Conservation (phyloP, 1,140 invertebrate species). For the Leptinotarsa defecta region DNA sequence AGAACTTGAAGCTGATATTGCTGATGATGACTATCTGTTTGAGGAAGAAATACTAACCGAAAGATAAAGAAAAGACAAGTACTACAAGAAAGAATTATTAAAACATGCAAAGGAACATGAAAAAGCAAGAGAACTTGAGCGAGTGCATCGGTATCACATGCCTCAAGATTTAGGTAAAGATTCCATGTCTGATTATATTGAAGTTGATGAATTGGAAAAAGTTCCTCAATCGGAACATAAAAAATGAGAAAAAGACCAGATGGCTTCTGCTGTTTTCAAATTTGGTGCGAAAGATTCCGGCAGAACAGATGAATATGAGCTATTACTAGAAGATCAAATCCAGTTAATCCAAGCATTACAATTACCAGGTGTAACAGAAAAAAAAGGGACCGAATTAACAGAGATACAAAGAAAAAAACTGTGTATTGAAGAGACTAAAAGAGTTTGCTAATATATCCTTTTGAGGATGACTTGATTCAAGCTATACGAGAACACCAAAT, state of each 20-base stretch:
- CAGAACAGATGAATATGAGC: slow-evolving; percentile 87
- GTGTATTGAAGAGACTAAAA: slow-evolving; percentile 91
- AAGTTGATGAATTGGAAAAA: slow-evolving; percentile 86
- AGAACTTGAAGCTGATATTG: slow-evolving; percentile 93
- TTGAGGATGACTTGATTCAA: slow-evolving; percentile 84
- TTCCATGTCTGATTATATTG: slow-evolving; percentile 76
- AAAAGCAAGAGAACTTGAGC: slow-evolving; percentile 87
- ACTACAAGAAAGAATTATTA: slow-evolving; percentile 91
- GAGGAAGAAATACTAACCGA: slow-evolving; percentile 84
- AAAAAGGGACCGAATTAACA: slow-evolving; percentile 63
- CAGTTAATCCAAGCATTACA: slow-evolving; percentile 95
- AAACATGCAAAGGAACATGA: slow-evolving; percentile 94
- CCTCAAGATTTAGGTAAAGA: slow-evolving; percentile 77
- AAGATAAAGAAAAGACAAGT: slow-evolving; percentile 79
- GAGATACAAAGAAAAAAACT: slow-evolving; percentile 77
- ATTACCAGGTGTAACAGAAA: slow-evolving; percentile 71
- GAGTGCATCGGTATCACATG: slow-evolving; percentile 92
- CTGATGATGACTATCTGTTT: slow-evolving; percentile 97
- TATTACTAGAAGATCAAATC: slow-evolving; percentile 94
- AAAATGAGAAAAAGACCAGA: slow-evolving; percentile 98
- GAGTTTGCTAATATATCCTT: slow-evolving; percentile 85
- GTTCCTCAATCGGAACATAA: slow-evolving; percentile 90
- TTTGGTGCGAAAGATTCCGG: slow-evolving; percentile 88
- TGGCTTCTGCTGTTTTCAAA: slow-evolving; percentile 85
- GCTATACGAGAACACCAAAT: slow-evolving; percentile 89